phyloP scores from a whole-genome alignment of 2,888 invertebrate species.

The Neoitamus cyanurus region DNA sequence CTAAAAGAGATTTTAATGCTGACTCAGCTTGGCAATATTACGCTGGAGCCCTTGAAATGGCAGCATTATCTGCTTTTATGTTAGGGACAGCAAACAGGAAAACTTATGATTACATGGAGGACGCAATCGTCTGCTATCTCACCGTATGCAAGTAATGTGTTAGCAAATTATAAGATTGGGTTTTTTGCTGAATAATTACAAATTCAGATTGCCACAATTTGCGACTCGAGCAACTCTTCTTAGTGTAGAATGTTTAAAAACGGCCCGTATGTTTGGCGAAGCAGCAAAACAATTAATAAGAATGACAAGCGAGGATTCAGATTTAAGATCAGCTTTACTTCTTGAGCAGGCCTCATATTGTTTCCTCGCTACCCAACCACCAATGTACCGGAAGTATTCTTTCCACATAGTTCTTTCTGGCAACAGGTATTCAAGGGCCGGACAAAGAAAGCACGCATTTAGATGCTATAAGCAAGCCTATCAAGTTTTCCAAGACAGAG shows the following conservation, averaged over 20 bases:
- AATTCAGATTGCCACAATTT: slow-evolving; percentile 83
- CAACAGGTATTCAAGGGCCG: slow-evolving; percentile 92
- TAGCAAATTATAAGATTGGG: neutral
- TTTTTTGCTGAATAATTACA: neutral
- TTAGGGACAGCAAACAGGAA: slow-evolving; percentile 81
- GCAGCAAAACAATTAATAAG: slow-evolving; percentile 95
- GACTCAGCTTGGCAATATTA: slow-evolving; percentile 98
- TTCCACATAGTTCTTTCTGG: slow-evolving; percentile 97
- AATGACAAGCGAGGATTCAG: slow-evolving; percentile 98
- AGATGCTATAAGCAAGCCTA: slow-evolving; percentile 92
- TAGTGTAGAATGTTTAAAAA: slow-evolving; percentile 87
- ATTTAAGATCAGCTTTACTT: slow-evolving; percentile 91
- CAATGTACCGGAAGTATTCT: slow-evolving; percentile 91
- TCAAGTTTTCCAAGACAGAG: slow-evolving; percentile 76
- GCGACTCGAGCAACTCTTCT: slow-evolving; percentile 92
- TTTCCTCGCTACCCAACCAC: slow-evolving; percentile 74
- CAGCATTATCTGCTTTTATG: slow-evolving; percentile 91
- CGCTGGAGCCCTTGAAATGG: slow-evolving; percentile 97
- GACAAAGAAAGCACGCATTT: slow-evolving; percentile 91
- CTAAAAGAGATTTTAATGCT: slow-evolving; percentile 96
- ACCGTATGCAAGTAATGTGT: slow-evolving; percentile 82
- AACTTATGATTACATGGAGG: slow-evolving; percentile 92
- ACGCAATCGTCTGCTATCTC: slow-evolving; percentile 90
- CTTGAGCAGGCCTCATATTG: slow-evolving; percentile 96
- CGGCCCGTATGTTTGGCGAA: slow-evolving; percentile 82